Percentiles rank a stretch among this genome's conserved stretches.
Evolutionary conservation across 37 sponge, comb jelly and placozoan genomes (phyloP).

Genomic region (Ianthella basta): DNA sequence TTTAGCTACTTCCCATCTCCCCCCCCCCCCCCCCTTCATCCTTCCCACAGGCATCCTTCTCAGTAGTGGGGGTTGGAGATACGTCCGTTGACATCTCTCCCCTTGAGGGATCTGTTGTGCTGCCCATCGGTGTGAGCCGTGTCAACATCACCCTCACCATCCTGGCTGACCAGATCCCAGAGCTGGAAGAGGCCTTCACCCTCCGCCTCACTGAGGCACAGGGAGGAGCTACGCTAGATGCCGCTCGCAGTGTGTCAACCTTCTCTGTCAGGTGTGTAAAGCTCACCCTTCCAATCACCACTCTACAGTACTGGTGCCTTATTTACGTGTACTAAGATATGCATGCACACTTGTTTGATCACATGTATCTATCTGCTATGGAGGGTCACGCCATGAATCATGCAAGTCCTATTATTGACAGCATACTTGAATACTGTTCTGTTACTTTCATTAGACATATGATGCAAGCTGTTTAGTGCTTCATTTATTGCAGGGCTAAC

Average conservation of each 20-base stretch:
- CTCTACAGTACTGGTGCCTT: not conserved
- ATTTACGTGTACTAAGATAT: no score
- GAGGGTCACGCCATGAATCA: no score
- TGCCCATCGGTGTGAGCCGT: slow-evolving; percentile 22
- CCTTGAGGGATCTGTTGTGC: slow-evolving; percentile 35
- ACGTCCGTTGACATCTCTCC: slow-evolving; percentile 39
- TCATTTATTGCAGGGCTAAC: slow-evolving; percentile 41
- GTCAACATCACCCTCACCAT: slow-evolving; percentile 48
- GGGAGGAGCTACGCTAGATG: slow-evolving; percentile 58
- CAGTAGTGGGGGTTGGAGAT: not conserved
- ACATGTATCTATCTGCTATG: no score
- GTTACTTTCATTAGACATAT: no score
- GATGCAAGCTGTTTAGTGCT: no score
- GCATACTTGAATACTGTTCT: not conserved
- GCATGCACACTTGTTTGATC: no score
- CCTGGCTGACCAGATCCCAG: slow-evolving; percentile 66
- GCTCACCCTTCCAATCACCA: not conserved
- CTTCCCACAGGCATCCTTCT: slow-evolving; percentile 35
- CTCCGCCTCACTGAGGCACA: slow-evolving; percentile 53
- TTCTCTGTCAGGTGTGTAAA: slow-evolving; percentile 55
- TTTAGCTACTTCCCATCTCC: no score
- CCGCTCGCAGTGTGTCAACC: slow-evolving; percentile 38
- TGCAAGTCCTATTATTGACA: no score
- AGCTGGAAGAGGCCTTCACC: slow-evolving; percentile 68
- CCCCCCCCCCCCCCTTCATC: no score